Base-by-base conservation (phyloP, 2,888 invertebrate genomes). In the Andrena hattorfiana region DNA sequence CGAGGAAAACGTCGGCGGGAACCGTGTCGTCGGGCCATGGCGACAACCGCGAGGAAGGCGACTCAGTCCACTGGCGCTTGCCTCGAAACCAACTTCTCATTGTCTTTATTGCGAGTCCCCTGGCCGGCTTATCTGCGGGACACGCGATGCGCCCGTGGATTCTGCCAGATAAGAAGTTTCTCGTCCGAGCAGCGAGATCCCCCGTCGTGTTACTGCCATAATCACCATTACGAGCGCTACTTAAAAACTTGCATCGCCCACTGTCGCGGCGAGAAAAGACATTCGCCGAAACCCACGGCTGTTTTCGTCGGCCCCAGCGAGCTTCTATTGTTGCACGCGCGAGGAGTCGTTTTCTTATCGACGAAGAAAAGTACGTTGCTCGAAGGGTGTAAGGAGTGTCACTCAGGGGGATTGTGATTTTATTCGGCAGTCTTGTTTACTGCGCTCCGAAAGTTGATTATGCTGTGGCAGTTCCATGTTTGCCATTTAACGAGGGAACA, bases 71-170 rank as follows among this genome's bases (percentile, higher is more conserved):
- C 28, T 30, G 35, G 56, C 75, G 59, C 64, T 76, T 67, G 5
- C 54, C 54, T 48, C 35, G 26, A 28, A 76, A 71, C 59, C 64
- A 60, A 69, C 76, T 76, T 82, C 74, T 67, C 85, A 79, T 87
- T 81, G 85, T 86, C 75, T 81, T 77, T 87, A 89, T 87, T 85
- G 74, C 77, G 69, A 81, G 60, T 73, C 67, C 20, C 77, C 59
- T 54, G 77, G 76, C 73, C 67, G 69, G 83, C 85, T 88, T 89
- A 88, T 88, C 89, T 84, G 30, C 42, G 28, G 72, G 60, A 82
- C 88, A 88, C 89, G 88, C 89, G 89, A 88, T 83, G 76, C 69
- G 79, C 75, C 64, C 51, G 49, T 60, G 81, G 81, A 81, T 77
- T 64, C 73, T 72, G 20, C 6, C 10, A 79, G 85, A 87, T 87